These are phyloP conservation scores for Troides oblongomaculatus DNA, from an alignment of 2,888 invertebrate genomes.

Conservation along the genomic window DNA sequence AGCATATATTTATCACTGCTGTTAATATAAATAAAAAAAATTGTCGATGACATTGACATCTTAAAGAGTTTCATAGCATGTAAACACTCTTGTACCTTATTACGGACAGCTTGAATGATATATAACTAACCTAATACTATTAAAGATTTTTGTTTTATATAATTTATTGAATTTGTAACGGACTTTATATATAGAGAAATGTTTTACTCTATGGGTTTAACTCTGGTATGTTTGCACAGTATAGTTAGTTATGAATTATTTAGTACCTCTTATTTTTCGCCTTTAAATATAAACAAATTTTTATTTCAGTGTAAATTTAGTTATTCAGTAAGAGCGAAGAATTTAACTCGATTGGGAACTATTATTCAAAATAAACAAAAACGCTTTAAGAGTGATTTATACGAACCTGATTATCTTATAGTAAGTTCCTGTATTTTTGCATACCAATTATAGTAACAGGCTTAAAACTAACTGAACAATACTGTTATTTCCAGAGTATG, in stretches of 20 bases:
- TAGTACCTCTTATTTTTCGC: neutral
- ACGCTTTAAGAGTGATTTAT: slow-evolving; percentile 69
- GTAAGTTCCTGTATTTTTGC: slow-evolving; percentile 63
- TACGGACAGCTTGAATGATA: neutral
- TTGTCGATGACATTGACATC: too few species aligned
- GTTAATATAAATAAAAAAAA: too few species aligned
- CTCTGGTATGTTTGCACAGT: slow-evolving; percentile 37
- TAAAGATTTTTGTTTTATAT: neutral
- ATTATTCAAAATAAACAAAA: slow-evolving; percentile 41
- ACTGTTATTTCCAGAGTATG: slow-evolving; percentile 63
- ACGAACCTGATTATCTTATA: slow-evolving; percentile 87
- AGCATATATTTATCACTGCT: too few species aligned
- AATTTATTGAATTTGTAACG: neutral
- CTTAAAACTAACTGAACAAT: neutral
- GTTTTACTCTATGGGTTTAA: slow-evolving; percentile 42
- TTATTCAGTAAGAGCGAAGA: slow-evolving; percentile 29
- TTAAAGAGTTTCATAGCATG: too few species aligned
- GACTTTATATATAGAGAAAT: slow-evolving; percentile 34
- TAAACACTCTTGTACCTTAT: neutral
- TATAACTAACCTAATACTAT: neutral
- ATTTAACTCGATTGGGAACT: slow-evolving; percentile 31
- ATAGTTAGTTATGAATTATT: neutral
- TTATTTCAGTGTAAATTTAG: slow-evolving; percentile 3
- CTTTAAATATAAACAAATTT: slow-evolving; percentile 7
- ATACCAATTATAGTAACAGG: neutral